Percentiles rank a stretch among this genome's conserved stretches.
Conservation (phyloP, 1,140 invertebrate genomes). For the Diorhabda sublineata region DNA sequence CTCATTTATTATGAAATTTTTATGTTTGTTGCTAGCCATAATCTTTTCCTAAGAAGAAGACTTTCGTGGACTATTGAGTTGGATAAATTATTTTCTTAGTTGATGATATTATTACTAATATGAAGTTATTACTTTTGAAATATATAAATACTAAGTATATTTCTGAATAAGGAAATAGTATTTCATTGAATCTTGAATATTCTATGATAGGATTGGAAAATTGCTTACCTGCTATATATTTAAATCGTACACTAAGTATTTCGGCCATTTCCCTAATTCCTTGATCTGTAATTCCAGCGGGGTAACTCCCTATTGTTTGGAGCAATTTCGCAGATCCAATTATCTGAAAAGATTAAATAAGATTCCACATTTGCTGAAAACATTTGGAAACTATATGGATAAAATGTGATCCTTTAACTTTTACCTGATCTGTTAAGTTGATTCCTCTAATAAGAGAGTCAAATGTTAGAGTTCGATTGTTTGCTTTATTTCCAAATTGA, state of each 20-base stretch:
- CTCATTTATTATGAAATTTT: too few relatives aligned
- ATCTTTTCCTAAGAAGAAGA: too few relatives aligned
- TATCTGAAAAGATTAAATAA: slow-evolving; percentile 25
- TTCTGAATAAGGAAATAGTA: too few relatives aligned
- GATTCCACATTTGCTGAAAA: not conserved
- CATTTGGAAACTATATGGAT: not conserved
- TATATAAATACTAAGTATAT: too few relatives aligned
- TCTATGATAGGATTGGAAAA: too few relatives aligned
- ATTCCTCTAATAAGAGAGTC: slow-evolving; percentile 44
- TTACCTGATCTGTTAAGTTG: slow-evolving; percentile 44
- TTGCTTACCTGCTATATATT: slow-evolving; percentile 27
- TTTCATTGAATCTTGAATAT: too few relatives aligned
- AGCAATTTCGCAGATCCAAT: slow-evolving; percentile 32
- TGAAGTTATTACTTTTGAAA: too few relatives aligned
- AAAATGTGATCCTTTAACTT: not conserved
- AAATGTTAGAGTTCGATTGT: slow-evolving; percentile 53
- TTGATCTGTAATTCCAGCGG: slow-evolving; percentile 24
- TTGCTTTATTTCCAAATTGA: slow-evolving; percentile 53
- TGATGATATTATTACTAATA: too few relatives aligned
- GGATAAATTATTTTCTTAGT: too few relatives aligned
- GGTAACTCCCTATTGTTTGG: slow-evolving; percentile 28
- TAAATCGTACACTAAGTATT: slow-evolving; percentile 24
- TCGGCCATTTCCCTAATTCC: slow-evolving; percentile 25
- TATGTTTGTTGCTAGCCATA: too few relatives aligned
- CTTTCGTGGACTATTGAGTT: too few relatives aligned